Base-by-base conservation (phyloP, 1,140 invertebrate species). In the Plutomurus gul region DNA sequence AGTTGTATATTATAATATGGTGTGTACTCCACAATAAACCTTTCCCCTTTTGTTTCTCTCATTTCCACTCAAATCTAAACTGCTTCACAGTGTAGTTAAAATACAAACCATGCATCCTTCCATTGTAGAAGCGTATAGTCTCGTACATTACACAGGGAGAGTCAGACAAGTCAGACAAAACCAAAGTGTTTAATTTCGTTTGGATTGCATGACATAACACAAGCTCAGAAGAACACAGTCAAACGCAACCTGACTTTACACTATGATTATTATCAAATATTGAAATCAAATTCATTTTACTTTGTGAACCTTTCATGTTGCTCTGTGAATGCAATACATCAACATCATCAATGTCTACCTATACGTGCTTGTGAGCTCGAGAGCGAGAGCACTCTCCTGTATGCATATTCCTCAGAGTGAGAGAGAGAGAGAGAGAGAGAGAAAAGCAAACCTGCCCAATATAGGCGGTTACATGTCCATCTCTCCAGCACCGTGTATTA, bases 231-330 rank as follows among this genome's bases (percentile, higher is more conserved):
- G 3, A 36, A 65, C 25, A 65, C 13, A 65, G n/a, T n/a, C n/a
- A n/a, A n/a, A n/a, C n/a, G n/a, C n/a, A 27, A 25, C 30, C 56
- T 16, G 56, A 33, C 30, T 65, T 6, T 3, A 60, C 10, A 33
- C 10, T 49, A 27, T 33, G 27, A 33, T 36, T 65, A 65, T 65
- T 65, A 65, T 65, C 56, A 65, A 65, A 65, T 65, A 65, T 65
- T 65, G 56, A 65, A 65, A 65, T 65, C 56, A 65, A 25, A 65
- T 65, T 65, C 56, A 65, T 65, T 60, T 65, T 65, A n/a, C 56
- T 30, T 65, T 65, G 10, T 22, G 47, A 8, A 33, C 56, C 11
- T 65, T 30, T 65, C 56, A 65, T 65, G 56, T n/a, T 65, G 56
- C 27, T 36, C 10, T 65, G 56, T 65, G 56, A 65, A 65, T 65